A percentile compares a stretch with the other conserved stretches of the same genome.
Evolutionary conservation across 2,888 invertebrate species (phyloP).

Genomic region (Cancer borealis): DNA sequence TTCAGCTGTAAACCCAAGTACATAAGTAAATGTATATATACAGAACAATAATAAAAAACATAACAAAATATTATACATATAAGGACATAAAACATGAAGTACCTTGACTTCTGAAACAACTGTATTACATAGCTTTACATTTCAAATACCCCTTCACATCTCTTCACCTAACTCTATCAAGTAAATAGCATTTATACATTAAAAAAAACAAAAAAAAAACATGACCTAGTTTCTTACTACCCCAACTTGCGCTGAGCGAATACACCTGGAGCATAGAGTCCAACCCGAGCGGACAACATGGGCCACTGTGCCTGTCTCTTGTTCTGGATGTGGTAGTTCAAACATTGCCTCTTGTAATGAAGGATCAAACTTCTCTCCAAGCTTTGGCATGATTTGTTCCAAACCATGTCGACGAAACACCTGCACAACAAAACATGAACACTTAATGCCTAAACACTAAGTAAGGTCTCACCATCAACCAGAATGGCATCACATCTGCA

Average conservation of each 20-base stretch:
- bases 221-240: slow-evolving; percentile 86
- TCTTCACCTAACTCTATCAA: background rate
- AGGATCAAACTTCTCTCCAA: slow-evolving; percentile 77
- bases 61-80: background rate
- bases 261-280: slow-evolving; percentile 94
- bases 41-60: background rate
- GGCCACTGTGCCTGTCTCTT: slow-evolving; percentile 92
- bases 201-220: background rate
- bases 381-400: slow-evolving; percentile 85
- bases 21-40: slow-evolving; percentile 11
- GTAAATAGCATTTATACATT: background rate
- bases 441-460: background rate
- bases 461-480: background rate
- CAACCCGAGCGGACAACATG: slow-evolving; percentile 97
- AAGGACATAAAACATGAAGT: background rate
- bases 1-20: background rate
- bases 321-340: slow-evolving; percentile 85
- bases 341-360: slow-evolving; percentile 77
- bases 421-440: slow-evolving; percentile 80
- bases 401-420: slow-evolving; percentile 96
- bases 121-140: background rate
- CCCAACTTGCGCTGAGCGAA: slow-evolving; percentile 97
- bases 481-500: background rate
- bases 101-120: background rate
- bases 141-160: background rate